Conservation (phyloP, 2,797 vertebrate genomes). For the Macroramphosus scolopax region DNA sequence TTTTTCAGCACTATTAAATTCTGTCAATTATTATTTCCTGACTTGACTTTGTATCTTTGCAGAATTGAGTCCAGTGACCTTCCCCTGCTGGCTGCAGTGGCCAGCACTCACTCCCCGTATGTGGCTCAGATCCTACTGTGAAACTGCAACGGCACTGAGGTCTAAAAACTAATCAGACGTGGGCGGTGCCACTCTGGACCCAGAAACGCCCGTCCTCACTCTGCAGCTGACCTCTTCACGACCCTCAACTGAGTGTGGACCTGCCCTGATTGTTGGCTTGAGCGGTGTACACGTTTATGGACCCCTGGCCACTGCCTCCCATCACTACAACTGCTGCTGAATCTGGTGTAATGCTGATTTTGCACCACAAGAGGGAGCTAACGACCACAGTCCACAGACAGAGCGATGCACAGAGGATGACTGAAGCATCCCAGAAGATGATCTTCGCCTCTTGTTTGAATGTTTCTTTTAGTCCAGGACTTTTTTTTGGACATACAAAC, state of each 20-base stretch:
- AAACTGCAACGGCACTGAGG: conserved; percentile 50
- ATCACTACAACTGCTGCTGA: conserved; percentile 30
- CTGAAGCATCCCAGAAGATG: conserved; percentile 25
- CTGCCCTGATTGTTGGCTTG: too few species aligned
- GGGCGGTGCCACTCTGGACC: conserved; percentile 5
- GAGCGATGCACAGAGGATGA: conserved; percentile 16
- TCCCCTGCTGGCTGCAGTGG: conserved; percentile 93
- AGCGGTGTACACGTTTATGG: too few species aligned
- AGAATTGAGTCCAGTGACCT: conserved; percentile 99
- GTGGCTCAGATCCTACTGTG: conserved; percentile 97
- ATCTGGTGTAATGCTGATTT: conserved; percentile 39
- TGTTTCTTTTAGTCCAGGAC: conserved; percentile 59
- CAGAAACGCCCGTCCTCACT: conserved; percentile 10
- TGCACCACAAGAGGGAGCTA: conserved; percentile 54
- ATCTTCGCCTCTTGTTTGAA: conserved; percentile 51
- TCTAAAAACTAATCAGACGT: conserved; percentile 16
- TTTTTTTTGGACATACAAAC: conserved; percentile 64
- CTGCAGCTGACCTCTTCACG: conserved; percentile 12
- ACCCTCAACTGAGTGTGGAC: conserved; percentile 3
- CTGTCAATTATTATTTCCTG: too few species aligned
- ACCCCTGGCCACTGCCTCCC: conserved; percentile 6
- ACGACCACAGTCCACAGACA: conserved; percentile 38
- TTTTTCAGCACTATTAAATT: too few species aligned
- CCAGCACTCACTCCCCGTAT: conserved; percentile 97
- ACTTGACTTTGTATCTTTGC: conserved; percentile 23